Evolutionary conservation across 2,888 invertebrate genomes (phyloP).

Genomic region (Ochropacha duplaris): DNA sequence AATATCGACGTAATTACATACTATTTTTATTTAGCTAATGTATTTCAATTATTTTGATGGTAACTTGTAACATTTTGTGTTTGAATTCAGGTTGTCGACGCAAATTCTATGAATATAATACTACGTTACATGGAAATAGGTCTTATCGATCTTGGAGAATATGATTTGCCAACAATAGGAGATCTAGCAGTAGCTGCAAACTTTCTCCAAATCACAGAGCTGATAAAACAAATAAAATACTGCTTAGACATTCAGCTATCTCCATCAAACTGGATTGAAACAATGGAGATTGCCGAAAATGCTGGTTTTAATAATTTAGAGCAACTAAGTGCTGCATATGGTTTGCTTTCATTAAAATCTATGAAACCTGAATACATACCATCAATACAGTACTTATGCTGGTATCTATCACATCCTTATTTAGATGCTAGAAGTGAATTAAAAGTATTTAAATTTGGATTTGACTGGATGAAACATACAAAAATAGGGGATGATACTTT

Average conservation of each 20-base stretch:
- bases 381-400: constrained; percentile 55
- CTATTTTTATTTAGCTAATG: background rate
- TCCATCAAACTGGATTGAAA: constrained; percentile 59
- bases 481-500: constrained; percentile 59
- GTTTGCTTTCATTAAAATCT: constrained; percentile 56
- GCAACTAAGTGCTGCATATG: constrained; percentile 50
- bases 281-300: constrained; percentile 58
- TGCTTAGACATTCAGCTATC: constrained; percentile 53
- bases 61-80: constrained; percentile 1
- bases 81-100: constrained; percentile 62
- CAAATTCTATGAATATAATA: constrained; percentile 61
- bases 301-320: constrained; percentile 52
- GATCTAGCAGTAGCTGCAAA: constrained; percentile 63
- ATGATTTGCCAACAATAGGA: constrained; percentile 44
- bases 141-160: constrained; percentile 58
- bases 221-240: constrained; percentile 65
- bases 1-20: constrained; percentile 66
- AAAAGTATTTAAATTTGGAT: constrained; percentile 66
- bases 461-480: constrained; percentile 53
- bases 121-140: constrained; percentile 63
- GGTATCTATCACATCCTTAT: constrained; percentile 72
- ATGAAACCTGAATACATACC: constrained; percentile 59
- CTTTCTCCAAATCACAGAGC: constrained; percentile 68
- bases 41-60: too few species aligned
- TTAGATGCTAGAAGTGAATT: constrained; percentile 55